Evolutionary conservation across 2,113 vertebrate genomes (phyloP).

Genomic region (Otocyon megalotis): DNA sequence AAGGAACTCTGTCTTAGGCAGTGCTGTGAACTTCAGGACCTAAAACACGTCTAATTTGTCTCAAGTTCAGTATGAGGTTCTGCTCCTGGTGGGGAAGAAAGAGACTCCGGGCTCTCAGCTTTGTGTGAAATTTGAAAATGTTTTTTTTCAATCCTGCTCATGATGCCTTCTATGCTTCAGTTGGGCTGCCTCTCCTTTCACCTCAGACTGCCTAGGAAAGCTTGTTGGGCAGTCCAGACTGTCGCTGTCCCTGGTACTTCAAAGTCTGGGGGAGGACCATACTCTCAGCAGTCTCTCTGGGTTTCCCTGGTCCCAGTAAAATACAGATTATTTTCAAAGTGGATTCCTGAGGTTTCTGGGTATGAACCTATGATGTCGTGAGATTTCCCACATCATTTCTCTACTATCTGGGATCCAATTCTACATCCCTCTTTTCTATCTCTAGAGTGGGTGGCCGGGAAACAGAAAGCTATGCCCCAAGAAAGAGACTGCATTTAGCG

Average conservation of each 20-base stretch:
- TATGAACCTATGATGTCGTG: not conserved
- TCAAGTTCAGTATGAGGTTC: not conserved
- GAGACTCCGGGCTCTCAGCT: not conserved
- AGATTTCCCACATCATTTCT: not conserved
- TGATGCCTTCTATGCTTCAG: not conserved
- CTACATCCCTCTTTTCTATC: not conserved
- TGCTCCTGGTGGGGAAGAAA: not conserved
- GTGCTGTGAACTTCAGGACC: not conserved
- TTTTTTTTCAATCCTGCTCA: not conserved
- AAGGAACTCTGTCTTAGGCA: not conserved
- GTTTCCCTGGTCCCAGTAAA: not conserved
- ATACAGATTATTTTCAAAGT: not conserved
- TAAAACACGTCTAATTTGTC: not conserved
- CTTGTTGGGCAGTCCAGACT: not conserved
- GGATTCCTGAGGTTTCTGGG: not conserved
- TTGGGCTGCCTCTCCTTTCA: not conserved
- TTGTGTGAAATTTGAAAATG: not conserved
- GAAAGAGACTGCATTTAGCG: not conserved
- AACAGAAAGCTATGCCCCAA: not conserved
- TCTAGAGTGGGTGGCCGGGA: not conserved
- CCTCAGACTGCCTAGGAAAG: not conserved
- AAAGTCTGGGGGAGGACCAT: not conserved
- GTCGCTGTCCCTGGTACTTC: not conserved
- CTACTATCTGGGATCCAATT: not conserved
- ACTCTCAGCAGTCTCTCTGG: not conserved